phyloP scores from a whole-genome alignment of 2,113 vertebrate genomes.

The Sorex araneus region DNA sequence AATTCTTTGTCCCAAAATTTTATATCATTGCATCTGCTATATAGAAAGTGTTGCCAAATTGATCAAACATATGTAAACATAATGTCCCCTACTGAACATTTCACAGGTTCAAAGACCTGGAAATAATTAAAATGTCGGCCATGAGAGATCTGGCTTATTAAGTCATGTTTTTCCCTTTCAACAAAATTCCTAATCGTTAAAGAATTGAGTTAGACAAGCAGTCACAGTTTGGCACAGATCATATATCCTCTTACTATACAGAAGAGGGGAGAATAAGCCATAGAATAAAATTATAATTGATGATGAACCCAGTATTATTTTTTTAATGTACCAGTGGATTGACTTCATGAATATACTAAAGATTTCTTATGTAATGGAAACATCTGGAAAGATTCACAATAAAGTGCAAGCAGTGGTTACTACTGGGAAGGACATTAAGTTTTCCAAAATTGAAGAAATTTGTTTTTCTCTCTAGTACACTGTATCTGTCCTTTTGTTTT shows the following conservation, averaged over 20 bases:
- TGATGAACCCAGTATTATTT: slow-evolving; percentile 1
- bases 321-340: neutral
- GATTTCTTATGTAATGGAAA: neutral
- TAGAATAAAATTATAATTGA: neutral
- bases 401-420: neutral
- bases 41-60: neutral
- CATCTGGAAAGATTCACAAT: neutral
- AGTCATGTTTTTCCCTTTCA: neutral
- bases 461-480: neutral
- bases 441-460: neutral
- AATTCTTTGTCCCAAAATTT: slow-evolving; percentile 42
- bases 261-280: neutral
- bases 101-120: neutral
- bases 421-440: neutral
- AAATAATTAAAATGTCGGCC: slow-evolving; percentile 46
- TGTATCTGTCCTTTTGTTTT: neutral
- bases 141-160: neutral
- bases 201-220: neutral
- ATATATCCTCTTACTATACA: neutral
- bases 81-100: neutral
- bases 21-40: neutral
- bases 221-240: neutral
- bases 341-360: neutral
- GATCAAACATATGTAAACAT: slow-evolving; percentile 4
- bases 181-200: slow-evolving; percentile 6